Evolutionary conservation across 2,888 invertebrate genomes (phyloP).

Genomic region (Drosophila rellima): DNA sequence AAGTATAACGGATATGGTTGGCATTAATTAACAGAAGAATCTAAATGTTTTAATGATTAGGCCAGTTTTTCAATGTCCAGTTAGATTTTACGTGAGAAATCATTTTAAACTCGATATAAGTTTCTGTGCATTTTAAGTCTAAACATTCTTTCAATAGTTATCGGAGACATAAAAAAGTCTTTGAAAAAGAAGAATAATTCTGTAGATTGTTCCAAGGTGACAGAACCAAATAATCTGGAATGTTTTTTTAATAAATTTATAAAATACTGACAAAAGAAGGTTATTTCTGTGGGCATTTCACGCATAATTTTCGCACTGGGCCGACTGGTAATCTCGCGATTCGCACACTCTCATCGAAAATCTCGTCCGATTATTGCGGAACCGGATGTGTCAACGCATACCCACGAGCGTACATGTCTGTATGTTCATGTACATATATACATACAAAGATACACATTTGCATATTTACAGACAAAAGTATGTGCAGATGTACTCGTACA

Average conservation of each 20-base stretch:
- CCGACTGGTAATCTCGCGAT: not conserved
- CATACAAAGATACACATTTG: not conserved
- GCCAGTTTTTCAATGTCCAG: no score
- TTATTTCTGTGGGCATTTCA: not conserved
- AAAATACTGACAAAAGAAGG: no score
- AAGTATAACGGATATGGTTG: not conserved
- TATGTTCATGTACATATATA: not conserved
- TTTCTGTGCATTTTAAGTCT: no score
- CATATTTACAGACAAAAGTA: not conserved
- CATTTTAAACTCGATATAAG: no score
- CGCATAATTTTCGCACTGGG: slow-evolving; percentile 1
- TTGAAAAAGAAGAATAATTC: no score
- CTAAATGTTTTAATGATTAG: no score
- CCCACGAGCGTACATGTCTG: not conserved
- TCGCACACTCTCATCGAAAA: slow-evolving; percentile 22
- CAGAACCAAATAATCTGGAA: no score
- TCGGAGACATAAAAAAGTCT: no score
- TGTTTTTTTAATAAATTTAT: not conserved
- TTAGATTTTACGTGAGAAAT: no score
- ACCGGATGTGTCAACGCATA: slow-evolving; percentile 61
- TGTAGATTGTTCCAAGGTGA: no score
- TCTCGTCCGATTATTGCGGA: slow-evolving; percentile 63
- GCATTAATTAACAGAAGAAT: no score
- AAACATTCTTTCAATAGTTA: no score
- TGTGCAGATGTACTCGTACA: not conserved